Conservation (phyloP, 2,113 vertebrate genomes). For the Ageneiosus marmoratus region DNA sequence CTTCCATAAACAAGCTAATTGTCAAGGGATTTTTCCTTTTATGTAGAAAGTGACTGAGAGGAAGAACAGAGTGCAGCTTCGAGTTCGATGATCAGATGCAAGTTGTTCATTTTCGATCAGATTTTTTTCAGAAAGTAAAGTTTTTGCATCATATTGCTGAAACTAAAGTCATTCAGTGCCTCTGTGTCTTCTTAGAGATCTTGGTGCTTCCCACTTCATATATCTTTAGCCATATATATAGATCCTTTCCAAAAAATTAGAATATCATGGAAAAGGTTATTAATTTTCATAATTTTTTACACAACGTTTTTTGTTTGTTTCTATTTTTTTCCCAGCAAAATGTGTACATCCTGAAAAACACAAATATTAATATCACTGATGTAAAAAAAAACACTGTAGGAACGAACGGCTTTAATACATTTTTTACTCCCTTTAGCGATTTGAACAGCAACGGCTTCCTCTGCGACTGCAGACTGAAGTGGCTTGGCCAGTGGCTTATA, state of each 20-base stretch:
- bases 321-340: no score
- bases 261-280: no score
- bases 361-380: not conserved
- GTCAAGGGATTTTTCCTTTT: no score
- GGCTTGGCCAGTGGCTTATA: conserved; percentile 90
- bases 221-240: not conserved
- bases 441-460: conserved; percentile 94
- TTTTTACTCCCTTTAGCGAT: conserved; percentile 70
- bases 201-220: not conserved
- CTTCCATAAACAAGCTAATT: not conserved
- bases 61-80: not conserved
- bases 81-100: not conserved
- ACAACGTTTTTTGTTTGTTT: no score
- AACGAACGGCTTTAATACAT: not conserved
- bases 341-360: not conserved
- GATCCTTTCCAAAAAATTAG: no score
- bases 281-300: no score
- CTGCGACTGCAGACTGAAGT: conserved; percentile 96
- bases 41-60: not conserved
- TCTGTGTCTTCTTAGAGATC: not conserved
- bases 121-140: not conserved
- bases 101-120: not conserved
- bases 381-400: not conserved
- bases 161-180: not conserved
- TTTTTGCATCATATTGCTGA: not conserved